Base-by-base conservation (phyloP, 2,888 invertebrate genomes). In the Calliphora vomitoria region DNA sequence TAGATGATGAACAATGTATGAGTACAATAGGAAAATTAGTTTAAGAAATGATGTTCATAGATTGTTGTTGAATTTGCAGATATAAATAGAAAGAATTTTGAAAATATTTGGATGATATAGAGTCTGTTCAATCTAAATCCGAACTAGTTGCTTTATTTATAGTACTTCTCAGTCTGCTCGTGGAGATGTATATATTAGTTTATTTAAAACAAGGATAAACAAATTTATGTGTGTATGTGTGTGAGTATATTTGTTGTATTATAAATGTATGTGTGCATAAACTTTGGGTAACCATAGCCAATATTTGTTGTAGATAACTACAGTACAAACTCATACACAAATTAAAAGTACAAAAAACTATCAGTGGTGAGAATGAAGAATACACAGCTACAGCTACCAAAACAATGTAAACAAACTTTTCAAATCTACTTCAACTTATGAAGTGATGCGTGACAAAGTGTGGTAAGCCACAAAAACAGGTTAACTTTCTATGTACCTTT, bases 401-500 rank as follows among this genome's bases (percentile, higher is more conserved):
- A 71, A 78, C 66, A 68, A 74, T 66, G 20, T 41, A 60, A 50
- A 68, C 50, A 82, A 86, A 86, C 82, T 79, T 86, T 86, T 82
- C 79, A 74, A 68, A 86, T 86, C 53, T 60, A 82, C 82, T 86
- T 82, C 44, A 86, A 74, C 68, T 78, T 74, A 74, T 74, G 85
- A 82, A 86, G 74, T 86, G 82, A 86, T 74, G 82, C 78, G 79
- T 82, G 82, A 79, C 82, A 82, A 79, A 74, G 53, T 78, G 82
- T 60, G 78, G 82, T 50, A 78, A 79, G 74, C 86, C 78, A 41
- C 74, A 79, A 72, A 78, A 78, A 78, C 64, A 72, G 69, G 53
- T 84, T 74, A 72, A 47, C 8, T 66, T 50, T 50, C 8, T 25
- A 35, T 53, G 71, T 6, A 53, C 20, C 6, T 25, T 18, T 47